Evolutionary conservation across 1,140 invertebrate species (phyloP).

Genomic region (Meloidogyne floridensis): DNA sequence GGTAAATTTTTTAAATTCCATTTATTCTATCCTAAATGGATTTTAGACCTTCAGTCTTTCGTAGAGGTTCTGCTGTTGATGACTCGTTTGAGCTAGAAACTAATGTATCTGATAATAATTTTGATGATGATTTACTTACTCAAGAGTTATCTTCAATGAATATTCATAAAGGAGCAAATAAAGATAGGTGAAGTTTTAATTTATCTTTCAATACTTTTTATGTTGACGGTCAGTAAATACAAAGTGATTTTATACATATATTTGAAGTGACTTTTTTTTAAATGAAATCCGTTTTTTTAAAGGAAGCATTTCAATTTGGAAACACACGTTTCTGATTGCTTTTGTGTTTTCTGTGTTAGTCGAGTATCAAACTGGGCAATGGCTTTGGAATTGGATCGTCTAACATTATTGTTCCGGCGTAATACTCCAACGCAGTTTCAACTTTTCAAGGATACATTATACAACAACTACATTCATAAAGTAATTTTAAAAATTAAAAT

Average conservation of each 20-base stretch:
- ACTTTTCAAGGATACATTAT: conserved; percentile 13
- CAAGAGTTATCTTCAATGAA: conserved; percentile 29
- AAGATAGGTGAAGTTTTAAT: neutral
- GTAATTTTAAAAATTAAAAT: neutral
- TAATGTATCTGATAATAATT: conserved; percentile 4
- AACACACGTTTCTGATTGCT: conserved; percentile 10
- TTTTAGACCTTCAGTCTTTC: conserved; percentile 29
- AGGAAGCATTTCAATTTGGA: conserved; percentile 11
- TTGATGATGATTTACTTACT: neutral
- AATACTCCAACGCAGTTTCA: conserved; percentile 15
- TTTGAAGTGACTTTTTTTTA: too few relatives aligned
- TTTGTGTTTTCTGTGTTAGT: conserved; percentile 19
- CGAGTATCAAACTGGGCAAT: neutral
- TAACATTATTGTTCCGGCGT: conserved; percentile 4
- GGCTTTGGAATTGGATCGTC: conserved; percentile 7
- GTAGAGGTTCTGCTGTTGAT: conserved; percentile 31
- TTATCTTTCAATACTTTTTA: neutral
- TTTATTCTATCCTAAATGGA: neutral
- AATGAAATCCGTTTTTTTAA: neutral
- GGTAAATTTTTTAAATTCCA: neutral
- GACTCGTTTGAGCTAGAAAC: conserved; percentile 21
- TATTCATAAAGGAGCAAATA: neutral
- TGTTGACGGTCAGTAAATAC: neutral
- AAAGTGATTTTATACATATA: too few relatives aligned
- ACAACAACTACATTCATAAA: conserved; percentile 3